Base-by-base conservation (phyloP, 92 coral and sea anemone genomes). In the Pocillopora meandrina region DNA sequence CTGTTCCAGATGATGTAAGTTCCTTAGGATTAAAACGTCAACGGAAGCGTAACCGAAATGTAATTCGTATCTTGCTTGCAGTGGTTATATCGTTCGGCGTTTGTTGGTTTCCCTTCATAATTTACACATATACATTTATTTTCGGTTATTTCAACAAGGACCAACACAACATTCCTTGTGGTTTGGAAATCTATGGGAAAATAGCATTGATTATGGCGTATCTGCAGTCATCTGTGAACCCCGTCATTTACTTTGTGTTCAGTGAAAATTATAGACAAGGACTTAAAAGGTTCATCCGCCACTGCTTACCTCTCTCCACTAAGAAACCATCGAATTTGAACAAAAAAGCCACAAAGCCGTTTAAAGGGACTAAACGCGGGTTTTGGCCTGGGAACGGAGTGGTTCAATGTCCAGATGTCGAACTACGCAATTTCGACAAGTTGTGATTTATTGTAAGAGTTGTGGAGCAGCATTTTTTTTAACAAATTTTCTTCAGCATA, bases 101-200 rank as follows among this genome's bases (percentile, higher is more conserved):
- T n/a, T 84, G 88, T 21, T 84, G 88, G 88, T 67, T 77, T 70
- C 88, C 88, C 3, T 75, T 65, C 52, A 65, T 66, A 67, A 47
- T 57, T 17, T 84, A 56, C 68, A 17, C 47, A 5, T 84, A 65
- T 60, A 19, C 76, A 36, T 69, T 19, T 0, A 67, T 61, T 36
- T 84, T 62, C 60, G 56, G 35, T 11, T 84, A 77, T 69, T 5
- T 61, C 52, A 55, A 73, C 61, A 73, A 72, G 1, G 20, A 20
- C 36, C 33, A 56, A 1, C 61, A 65, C 52, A 42, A 7, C 8
- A 36, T 74, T 2, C 88, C 88, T 10, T 84, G 88, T 33, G 21
- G 62, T 10, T 23, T 70, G 58, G 56, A 34, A n/a, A 52, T 77
- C 75, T 31, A 63, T 19, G 75, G 70, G 26, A 15, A 65, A 17